Conservation (phyloP, 2,113 vertebrate genomes). For the Lepus americanus region DNA sequence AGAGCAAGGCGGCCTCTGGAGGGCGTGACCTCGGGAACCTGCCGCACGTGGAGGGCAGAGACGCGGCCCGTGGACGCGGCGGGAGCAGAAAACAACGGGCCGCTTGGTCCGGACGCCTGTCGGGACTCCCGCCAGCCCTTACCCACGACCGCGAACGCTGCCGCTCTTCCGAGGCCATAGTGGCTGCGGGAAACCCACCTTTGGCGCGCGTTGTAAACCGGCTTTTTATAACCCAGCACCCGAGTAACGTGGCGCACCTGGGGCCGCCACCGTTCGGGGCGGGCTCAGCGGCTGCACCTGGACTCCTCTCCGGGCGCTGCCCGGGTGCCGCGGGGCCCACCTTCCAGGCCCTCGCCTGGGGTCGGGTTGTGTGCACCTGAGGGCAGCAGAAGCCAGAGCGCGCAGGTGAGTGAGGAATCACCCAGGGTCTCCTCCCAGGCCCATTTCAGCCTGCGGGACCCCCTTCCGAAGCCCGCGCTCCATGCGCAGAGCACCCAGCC, state of each 20-base stretch:
- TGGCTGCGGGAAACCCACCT: accelerated
- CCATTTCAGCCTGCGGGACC: accelerated
- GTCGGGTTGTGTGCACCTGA: no score
- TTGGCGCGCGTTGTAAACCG: accelerated
- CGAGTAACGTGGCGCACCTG: not conserved
- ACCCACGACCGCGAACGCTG: accelerated
- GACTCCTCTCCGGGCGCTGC: not conserved
- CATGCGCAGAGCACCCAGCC: not conserved
- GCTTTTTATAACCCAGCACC: not conserved
- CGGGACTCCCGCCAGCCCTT: accelerated
- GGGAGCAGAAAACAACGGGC: not conserved
- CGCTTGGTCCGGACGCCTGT: not conserved
- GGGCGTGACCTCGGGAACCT: not conserved
- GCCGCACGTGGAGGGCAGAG: no score
- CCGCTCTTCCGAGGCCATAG: not conserved
- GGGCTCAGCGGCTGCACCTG: not conserved
- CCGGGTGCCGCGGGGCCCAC: accelerated
- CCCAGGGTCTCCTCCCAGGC: accelerated
- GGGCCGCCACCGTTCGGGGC: accelerated
- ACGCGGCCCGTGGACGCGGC: not conserved
- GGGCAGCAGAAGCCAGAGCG: accelerated
- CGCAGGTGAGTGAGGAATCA: not conserved
- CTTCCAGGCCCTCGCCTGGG: not conserved
- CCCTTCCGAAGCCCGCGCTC: not conserved
- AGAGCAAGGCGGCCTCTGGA: not conserved